phyloP scores from a whole-genome alignment of 2,113 vertebrate genomes.

The Syngnathus typhle region DNA sequence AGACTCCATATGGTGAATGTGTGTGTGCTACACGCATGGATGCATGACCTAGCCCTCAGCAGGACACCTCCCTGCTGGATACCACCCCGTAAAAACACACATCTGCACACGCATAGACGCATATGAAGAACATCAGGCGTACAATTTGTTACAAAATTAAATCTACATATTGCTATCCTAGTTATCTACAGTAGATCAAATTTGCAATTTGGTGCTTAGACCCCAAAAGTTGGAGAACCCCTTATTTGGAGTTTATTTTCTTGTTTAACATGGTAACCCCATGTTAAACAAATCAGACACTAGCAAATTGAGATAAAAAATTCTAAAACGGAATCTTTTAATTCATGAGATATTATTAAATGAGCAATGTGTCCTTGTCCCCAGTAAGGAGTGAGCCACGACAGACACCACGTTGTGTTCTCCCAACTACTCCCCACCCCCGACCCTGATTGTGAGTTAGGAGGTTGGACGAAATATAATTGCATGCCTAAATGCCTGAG shows the following conservation, averaged over 20 bases:
- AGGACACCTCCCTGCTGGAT: slow-evolving; percentile 42
- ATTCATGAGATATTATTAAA: no score
- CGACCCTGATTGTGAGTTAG: slow-evolving; percentile 44
- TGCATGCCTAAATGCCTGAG: slow-evolving; percentile 69
- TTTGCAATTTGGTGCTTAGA: not conserved
- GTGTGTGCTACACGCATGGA: slow-evolving; percentile 55
- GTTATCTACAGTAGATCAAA: not conserved
- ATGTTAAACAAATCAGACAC: no score
- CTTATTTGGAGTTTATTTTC: no score
- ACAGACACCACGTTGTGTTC: slow-evolving; percentile 51
- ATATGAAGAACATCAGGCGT: slow-evolving; percentile 13
- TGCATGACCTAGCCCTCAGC: slow-evolving; percentile 45
- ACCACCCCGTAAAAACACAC: slow-evolving; percentile 54
- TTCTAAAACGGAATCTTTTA: no score
- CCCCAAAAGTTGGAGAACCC: no score
- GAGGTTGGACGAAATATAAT: slow-evolving; percentile 57
- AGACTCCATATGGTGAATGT: slow-evolving; percentile 53
- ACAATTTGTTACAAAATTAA: not conserved
- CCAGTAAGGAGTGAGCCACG: slow-evolving; percentile 27
- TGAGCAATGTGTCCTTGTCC: not conserved
- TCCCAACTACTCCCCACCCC: slow-evolving; percentile 3
- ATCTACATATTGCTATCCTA: not conserved
- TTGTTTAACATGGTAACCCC: no score
- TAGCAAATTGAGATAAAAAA: no score
- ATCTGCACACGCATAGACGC: slow-evolving; percentile 22